These are phyloP conservation scores for Drosophila meridionalis DNA, from an alignment of 2,888 invertebrate genomes.

Conservation along the genomic window DNA sequence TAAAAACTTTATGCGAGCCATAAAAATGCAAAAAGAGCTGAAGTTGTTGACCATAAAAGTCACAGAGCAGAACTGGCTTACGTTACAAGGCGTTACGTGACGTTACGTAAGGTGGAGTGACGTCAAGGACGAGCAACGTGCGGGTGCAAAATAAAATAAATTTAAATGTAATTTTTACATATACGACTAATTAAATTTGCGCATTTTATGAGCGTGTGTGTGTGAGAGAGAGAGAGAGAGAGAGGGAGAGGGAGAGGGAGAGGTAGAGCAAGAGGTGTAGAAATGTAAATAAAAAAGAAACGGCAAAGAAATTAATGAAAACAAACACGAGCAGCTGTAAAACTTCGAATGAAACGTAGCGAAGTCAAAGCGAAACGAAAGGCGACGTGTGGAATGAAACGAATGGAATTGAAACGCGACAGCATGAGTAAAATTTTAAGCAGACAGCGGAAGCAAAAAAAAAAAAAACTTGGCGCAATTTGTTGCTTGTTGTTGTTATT, in stretches of 20 bases:
- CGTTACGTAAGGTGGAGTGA: background rate
- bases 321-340: slow-evolving; percentile 71
- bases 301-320: slow-evolving; percentile 68
- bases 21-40: slow-evolving; percentile 20
- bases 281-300: slow-evolving; percentile 68
- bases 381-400: slow-evolving; percentile 13
- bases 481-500: slow-evolving; percentile 10
- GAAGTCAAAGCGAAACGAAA: slow-evolving; percentile 7
- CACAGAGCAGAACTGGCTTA: slow-evolving; percentile 14
- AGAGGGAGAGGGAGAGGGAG: fast-evolving
- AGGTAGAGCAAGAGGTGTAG: background rate
- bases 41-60: slow-evolving; percentile 21
- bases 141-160: slow-evolving; percentile 44
- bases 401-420: slow-evolving; percentile 21
- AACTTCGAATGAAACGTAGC: slow-evolving; percentile 26
- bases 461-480: slow-evolving; percentile 54
- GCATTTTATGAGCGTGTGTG: slow-evolving; percentile 65
- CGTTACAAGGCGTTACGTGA: slow-evolving; percentile 2
- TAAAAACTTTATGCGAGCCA: slow-evolving; percentile 9
- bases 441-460: slow-evolving; percentile 36
- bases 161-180: slow-evolving; percentile 74
- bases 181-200: slow-evolving; percentile 78
- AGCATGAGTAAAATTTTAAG: slow-evolving; percentile 77
- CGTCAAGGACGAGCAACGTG: slow-evolving; percentile 8
- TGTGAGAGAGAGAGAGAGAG: background rate